Evolutionary conservation across 2,113 vertebrate species (phyloP).

Genomic region (Nesogale talazaci): DNA sequence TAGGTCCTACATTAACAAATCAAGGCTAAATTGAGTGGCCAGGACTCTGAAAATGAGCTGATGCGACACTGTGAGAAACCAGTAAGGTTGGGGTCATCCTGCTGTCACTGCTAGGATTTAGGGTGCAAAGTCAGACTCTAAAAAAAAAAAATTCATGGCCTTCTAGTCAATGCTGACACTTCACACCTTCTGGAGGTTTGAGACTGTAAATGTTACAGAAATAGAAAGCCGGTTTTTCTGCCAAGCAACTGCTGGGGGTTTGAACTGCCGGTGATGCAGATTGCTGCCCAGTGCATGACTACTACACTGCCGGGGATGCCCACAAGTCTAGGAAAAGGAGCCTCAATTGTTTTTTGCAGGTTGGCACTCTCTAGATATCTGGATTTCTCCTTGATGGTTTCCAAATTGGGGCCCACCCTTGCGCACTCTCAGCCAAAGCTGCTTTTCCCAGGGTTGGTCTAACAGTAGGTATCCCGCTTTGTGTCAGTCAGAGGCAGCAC

Average conservation of each 20-base stretch:
- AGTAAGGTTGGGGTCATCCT: accelerated
- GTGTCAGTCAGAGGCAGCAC: slow-evolving; percentile 58
- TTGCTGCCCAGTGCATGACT: too few relatives aligned
- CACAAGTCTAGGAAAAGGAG: not conserved
- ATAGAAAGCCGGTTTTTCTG: too few relatives aligned
- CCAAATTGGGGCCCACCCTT: slow-evolving; percentile 47
- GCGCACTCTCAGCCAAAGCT: not conserved
- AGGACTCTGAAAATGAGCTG: too few relatives aligned
- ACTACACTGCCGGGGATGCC: too few relatives aligned
- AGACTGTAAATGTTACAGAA: too few relatives aligned
- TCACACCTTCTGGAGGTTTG: too few relatives aligned
- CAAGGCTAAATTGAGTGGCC: too few relatives aligned
- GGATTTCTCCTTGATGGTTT: slow-evolving; percentile 58
- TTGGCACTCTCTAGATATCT: slow-evolving; percentile 41
- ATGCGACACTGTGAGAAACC: not conserved
- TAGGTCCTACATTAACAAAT: not conserved
- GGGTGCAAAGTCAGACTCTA: not conserved
- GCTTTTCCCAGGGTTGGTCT: not conserved
- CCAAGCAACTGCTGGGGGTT: too few relatives aligned
- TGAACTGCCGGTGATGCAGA: too few relatives aligned
- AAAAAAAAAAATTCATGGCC: not conserved
- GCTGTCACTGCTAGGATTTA: not conserved
- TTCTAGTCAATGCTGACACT: too few relatives aligned
- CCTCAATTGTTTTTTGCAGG: slow-evolving; percentile 24
- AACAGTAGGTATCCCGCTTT: slow-evolving; percentile 53